phyloP scores from a whole-genome alignment of 2,888 invertebrate genomes.

The Drosophila tripunctata region DNA sequence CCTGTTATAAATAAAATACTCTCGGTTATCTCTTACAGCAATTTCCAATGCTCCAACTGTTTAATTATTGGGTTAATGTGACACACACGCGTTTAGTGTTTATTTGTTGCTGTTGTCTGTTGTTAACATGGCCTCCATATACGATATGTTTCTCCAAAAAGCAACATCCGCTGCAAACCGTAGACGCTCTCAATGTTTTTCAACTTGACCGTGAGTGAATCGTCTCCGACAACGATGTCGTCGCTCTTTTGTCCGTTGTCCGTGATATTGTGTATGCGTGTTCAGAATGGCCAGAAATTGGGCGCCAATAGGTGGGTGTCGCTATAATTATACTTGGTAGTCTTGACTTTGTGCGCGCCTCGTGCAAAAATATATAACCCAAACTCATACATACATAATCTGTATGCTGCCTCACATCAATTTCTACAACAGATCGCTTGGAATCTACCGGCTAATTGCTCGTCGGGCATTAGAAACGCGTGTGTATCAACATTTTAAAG shows the following conservation, averaged over 20 bases:
- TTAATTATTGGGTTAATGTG: constrained; percentile 79
- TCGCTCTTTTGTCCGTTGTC: constrained; percentile 39
- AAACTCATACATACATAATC: constrained; percentile 17
- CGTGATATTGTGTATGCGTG: constrained; percentile 55
- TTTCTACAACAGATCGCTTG: constrained; percentile 14
- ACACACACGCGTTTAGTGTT: constrained; percentile 57
- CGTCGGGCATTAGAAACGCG: constrained; percentile 3
- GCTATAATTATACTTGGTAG: constrained; percentile 74
- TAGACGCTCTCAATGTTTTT: constrained; percentile 71
- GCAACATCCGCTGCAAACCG: constrained; percentile 42
- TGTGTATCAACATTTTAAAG: neutral
- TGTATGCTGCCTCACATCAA: neutral
- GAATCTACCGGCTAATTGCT: constrained; percentile 31
- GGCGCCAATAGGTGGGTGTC: constrained; percentile 81
- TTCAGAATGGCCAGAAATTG: constrained; percentile 63
- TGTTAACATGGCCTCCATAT: constrained; percentile 57
- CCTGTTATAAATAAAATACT: constrained; percentile 41
- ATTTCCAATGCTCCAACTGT: constrained; percentile 29
- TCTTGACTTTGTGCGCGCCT: constrained; percentile 80
- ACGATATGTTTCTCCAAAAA: constrained; percentile 19
- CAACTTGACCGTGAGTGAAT: constrained; percentile 76
- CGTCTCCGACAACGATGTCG: constrained; percentile 29
- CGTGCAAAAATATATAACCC: constrained; percentile 67
- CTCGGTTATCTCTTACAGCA: constrained; percentile 27
- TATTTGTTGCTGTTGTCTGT: constrained; percentile 1